A percentile compares a stretch with the other conserved stretches of the same genome.
phyloP scores from a whole-genome alignment of 1,140 invertebrate species.

The Drosophila jambulina region DNA sequence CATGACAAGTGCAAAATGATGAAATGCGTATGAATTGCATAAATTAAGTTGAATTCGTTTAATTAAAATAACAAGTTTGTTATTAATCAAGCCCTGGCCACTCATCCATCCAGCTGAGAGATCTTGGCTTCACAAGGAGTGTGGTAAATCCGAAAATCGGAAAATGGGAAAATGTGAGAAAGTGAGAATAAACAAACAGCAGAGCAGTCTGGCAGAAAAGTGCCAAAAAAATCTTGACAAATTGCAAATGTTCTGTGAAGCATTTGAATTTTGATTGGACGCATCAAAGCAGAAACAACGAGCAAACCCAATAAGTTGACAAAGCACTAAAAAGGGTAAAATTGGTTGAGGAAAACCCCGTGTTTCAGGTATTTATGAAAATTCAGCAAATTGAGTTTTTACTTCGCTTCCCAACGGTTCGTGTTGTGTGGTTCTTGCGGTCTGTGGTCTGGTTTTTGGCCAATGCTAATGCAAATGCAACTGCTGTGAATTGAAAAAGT shows the following conservation, averaged over 20 bases:
- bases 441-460: constrained; percentile 10
- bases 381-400: constrained; percentile 59
- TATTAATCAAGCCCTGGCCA: constrained; percentile 72
- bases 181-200: constrained; percentile 12
- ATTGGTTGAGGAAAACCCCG: constrained; percentile 2
- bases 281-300: constrained; percentile 64
- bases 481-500: constrained; percentile 73
- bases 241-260: constrained; percentile 37
- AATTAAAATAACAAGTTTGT: constrained; percentile 76
- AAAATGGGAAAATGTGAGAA: constrained; percentile 1
- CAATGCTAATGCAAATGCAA: constrained; percentile 67
- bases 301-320: constrained; percentile 51
- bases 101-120: constrained; percentile 10
- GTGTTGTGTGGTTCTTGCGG: constrained; percentile 28
- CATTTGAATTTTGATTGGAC: constrained; percentile 77
- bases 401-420: constrained; percentile 6
- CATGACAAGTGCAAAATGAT: constrained; percentile 83
- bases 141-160: background rate
- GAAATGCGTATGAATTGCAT: constrained; percentile 82
- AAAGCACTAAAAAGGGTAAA: constrained; percentile 26
- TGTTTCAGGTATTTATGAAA: constrained; percentile 50
- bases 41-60: constrained; percentile 82
- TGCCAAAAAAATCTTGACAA: constrained; percentile 10
- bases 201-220: constrained; percentile 17
- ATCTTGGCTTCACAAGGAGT: constrained; percentile 5